A percentile compares a stretch with the other conserved stretches of the same genome.
These are phyloP conservation scores for Eolophus roseicapilla DNA, from an alignment of 2,113 vertebrate species.

Conservation along the genomic window DNA sequence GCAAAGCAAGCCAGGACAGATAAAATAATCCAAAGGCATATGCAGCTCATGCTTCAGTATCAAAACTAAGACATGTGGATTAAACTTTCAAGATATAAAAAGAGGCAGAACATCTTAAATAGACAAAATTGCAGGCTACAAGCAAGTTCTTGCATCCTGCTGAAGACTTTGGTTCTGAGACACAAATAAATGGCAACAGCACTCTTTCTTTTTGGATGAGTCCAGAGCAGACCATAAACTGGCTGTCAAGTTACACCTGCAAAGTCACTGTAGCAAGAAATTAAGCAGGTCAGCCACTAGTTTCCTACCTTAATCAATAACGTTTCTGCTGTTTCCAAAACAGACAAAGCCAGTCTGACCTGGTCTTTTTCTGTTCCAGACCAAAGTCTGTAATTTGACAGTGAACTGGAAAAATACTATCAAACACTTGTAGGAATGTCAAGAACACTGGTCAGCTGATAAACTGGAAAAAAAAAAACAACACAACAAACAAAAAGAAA, in stretches of 20 bases:
- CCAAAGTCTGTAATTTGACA: background rate
- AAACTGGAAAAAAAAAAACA: background rate
- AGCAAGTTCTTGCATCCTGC: background rate
- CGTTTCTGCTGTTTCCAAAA: background rate
- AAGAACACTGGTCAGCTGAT: background rate
- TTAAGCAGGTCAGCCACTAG: background rate
- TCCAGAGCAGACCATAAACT: background rate
- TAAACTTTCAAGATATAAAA: background rate
- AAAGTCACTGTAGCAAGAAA: background rate
- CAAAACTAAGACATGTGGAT: background rate
- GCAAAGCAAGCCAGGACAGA: background rate
- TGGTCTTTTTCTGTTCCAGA: background rate
- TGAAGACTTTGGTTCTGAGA: background rate
- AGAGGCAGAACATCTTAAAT: background rate
- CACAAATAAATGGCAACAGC: background rate
- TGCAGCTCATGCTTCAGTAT: background rate
- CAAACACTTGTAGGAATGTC: background rate
- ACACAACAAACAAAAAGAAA: background rate
- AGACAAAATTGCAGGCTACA: background rate
- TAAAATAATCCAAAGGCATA: background rate
- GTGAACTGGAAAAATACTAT: background rate
- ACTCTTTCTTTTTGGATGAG: accelerated
- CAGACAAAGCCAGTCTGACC: background rate
- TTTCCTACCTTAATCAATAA: background rate
- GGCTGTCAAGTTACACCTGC: background rate